Evolutionary conservation across 2,888 invertebrate genomes (phyloP).

Genomic region (Hydrotaea diabolus): DNA sequence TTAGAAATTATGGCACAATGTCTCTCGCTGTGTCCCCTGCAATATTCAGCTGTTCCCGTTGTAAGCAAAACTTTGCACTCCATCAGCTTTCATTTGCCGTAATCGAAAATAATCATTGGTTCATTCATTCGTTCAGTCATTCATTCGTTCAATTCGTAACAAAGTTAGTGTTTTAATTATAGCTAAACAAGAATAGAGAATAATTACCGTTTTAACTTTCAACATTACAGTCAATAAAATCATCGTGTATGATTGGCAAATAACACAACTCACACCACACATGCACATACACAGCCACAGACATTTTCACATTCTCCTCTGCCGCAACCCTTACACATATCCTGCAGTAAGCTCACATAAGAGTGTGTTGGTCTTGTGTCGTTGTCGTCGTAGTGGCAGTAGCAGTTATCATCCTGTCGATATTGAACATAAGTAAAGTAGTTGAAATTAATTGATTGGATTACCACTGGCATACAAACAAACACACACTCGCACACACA

Average conservation of each 20-base stretch:
- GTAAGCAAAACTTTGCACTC: not conserved
- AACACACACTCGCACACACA: slow-evolving; percentile 10
- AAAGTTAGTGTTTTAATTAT: slow-evolving; percentile 33
- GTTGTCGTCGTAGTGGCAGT: slow-evolving; percentile 27
- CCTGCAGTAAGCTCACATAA: not conserved
- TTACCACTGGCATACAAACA: slow-evolving; percentile 47
- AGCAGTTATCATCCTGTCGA: slow-evolving; percentile 46
- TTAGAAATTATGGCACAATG: not conserved
- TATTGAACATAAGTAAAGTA: slow-evolving; percentile 57
- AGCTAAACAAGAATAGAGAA: slow-evolving; percentile 32
- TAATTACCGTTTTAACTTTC: slow-evolving; percentile 64
- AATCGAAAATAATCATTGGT: slow-evolving; percentile 25
- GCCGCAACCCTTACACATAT: not conserved
- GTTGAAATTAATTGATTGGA: slow-evolving; percentile 69
- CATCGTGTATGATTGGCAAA: slow-evolving; percentile 55
- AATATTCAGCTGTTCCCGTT: not conserved
- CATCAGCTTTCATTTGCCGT: slow-evolving; percentile 10
- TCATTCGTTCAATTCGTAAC: slow-evolving; percentile 18
- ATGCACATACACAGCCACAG: not conserved
- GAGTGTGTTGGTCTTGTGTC: not conserved
- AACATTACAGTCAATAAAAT: slow-evolving; percentile 61
- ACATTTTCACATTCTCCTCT: not conserved
- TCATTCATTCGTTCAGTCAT: slow-evolving; percentile 13
- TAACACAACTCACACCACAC: slow-evolving; percentile 35
- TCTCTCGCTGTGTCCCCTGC: not conserved